Evolutionary conservation across 2,797 vertebrate genomes (phyloP).

Genomic region (Centropyge bicolor): DNA sequence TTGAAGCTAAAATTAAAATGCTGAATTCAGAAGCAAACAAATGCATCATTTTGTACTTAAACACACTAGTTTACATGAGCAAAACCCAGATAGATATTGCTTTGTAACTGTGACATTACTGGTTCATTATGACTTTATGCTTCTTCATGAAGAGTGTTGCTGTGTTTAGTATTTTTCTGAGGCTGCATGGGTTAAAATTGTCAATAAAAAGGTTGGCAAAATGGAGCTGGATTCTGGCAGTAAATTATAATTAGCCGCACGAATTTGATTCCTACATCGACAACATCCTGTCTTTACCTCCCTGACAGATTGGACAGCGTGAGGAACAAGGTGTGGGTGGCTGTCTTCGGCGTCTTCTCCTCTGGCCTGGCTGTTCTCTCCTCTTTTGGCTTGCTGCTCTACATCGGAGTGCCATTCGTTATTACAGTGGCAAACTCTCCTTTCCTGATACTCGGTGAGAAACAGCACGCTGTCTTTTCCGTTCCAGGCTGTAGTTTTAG

Average conservation of each 20-base stretch:
- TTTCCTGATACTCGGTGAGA: conserved; percentile 90
- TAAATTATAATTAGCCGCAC: not conserved
- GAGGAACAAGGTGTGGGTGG: conserved; percentile 88
- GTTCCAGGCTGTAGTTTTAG: not conserved
- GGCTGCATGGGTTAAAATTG: not conserved
- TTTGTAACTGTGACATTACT: too few species aligned
- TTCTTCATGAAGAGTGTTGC: too few species aligned
- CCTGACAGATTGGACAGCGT: conserved; percentile 82
- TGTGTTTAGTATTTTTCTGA: not conserved
- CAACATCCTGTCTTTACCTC: not conserved
- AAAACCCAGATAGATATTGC: too few species aligned
- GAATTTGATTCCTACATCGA: not conserved
- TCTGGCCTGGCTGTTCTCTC: conserved; percentile 86
- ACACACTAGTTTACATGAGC: too few species aligned
- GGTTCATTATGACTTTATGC: too few species aligned
- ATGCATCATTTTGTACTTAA: not conserved
- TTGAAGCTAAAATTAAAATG: not conserved
- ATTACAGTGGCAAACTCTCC: conserved; percentile 86
- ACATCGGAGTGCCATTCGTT: conserved; percentile 85
- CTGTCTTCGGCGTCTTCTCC: conserved; percentile 84
- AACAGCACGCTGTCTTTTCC: not conserved
- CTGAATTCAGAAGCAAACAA: not conserved
- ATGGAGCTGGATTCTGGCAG: not conserved
- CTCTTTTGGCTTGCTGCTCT: conserved; percentile 87
- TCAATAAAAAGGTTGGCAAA: not conserved